Base-by-base conservation (phyloP, 1,140 invertebrate genomes). In the Lordiphosa stackelbergi region DNA sequence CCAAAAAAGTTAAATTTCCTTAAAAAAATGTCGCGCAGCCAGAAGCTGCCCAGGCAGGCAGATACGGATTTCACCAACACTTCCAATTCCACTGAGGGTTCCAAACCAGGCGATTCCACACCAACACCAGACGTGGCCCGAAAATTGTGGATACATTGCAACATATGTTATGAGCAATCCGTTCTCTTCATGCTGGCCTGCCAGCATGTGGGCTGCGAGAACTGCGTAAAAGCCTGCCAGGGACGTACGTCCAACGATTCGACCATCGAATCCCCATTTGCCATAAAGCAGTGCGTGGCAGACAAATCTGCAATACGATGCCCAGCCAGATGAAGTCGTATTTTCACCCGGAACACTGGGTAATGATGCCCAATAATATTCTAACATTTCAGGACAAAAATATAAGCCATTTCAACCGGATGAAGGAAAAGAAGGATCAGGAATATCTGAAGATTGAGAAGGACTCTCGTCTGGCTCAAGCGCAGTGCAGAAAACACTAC, bases 61-160 rank as follows among this genome's bases (percentile, higher is more conserved):
- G 5, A 5, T 4, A 4, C 28, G 7, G 28, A 0, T 31, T 6
- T 1, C 28, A 5, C 8, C 7, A 31, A 31, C 7, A 31, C 28
- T 0, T 8, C 28, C 28, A 8, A 7, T 8, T 31, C 6, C 6
- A 31, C 0, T 31, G 28, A 2, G 7, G 28, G 0, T 7, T 5
- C 1, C 28, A 8, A 24, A 0, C 5, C 5, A 0, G 16, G 7
- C 4, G 22, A n/a, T 7, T 6, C 22, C 4, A 2, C 5, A 3
- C 9, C 7, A 1, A 3, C 8, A 12, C 11, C 40, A 2, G 7
- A 22, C 9, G 47, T 48, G 5, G 13, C 42, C 4, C 4, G 7
- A 0, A 72, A 77, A 46, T 42, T 83, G 16, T 85, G 83, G 83
- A 75, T 85, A 10, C 83, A 85, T 45, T 85, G 83, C 56, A 85